Evolutionary conservation across 2,113 vertebrate genomes (phyloP).

Genomic region (Petaurus breviceps): DNA sequence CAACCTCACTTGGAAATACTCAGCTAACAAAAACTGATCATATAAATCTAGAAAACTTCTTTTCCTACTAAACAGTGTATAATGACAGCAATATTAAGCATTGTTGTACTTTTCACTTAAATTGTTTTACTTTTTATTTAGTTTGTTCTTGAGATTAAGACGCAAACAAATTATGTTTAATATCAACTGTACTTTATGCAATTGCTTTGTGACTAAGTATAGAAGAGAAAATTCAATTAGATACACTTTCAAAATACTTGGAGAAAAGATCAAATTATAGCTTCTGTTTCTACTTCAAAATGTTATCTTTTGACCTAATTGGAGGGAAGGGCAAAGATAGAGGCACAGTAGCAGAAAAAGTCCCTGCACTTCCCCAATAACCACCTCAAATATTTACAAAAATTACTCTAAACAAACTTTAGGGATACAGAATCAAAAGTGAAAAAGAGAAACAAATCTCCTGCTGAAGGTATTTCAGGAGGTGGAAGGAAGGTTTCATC

Average conservation of each 20-base stretch:
- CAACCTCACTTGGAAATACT: constrained; percentile 29
- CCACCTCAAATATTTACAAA: no score
- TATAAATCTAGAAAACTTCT: constrained; percentile 52
- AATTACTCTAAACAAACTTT: no score
- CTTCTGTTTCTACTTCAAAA: neutral
- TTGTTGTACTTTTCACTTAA: constrained; percentile 11
- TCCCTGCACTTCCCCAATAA: no score
- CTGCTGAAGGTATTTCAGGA: no score
- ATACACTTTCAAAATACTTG: neutral
- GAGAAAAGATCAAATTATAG: neutral
- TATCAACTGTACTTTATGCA: constrained; percentile 53
- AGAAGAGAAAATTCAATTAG: constrained; percentile 18
- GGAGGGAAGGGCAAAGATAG: no score
- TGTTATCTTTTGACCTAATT: neutral
- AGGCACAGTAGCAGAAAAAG: no score
- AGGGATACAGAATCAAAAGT: no score
- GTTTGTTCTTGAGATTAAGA: constrained; percentile 43
- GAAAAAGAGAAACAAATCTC: no score
- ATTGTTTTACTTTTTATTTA: constrained; percentile 53
- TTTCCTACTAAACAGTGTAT: neutral
- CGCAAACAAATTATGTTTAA: constrained; percentile 44
- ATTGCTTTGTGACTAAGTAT: neutral
- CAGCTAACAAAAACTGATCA: constrained; percentile 59
- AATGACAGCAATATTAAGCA: constrained; percentile 35
- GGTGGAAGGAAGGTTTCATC: no score